Percentiles rank a stretch among this genome's conserved stretches.
Conservation (phyloP, 1,140 invertebrate genomes). For the Heliconius nattereri region DNA sequence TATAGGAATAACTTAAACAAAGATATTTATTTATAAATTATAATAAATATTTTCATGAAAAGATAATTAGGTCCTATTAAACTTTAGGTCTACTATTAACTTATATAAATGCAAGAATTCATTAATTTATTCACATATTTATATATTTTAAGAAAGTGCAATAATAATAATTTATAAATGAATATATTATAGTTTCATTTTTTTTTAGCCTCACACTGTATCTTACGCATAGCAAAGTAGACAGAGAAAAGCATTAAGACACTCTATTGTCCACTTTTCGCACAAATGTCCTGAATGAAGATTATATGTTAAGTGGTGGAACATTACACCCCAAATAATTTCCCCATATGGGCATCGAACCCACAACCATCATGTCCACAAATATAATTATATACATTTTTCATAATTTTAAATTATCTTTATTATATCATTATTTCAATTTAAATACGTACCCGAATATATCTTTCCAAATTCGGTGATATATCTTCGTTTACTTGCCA, state of each 20-base stretch:
- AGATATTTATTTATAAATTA: background rate
- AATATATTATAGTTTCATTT: background rate
- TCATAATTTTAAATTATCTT: too few species aligned
- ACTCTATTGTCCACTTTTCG: background rate
- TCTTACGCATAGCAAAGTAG: background rate
- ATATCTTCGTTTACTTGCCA: slow-evolving; percentile 50
- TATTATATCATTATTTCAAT: too few species aligned
- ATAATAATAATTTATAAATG: background rate
- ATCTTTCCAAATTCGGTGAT: slow-evolving; percentile 66
- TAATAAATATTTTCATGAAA: background rate
- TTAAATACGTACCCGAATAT: slow-evolving; percentile 63
- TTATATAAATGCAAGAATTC: background rate
- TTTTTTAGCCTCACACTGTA: background rate
- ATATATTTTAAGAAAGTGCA: background rate
- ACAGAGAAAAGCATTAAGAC: background rate
- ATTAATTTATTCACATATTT: background rate
- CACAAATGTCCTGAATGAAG: background rate
- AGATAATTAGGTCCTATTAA: background rate
- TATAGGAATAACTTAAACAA: too few species aligned
- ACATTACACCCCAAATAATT: background rate
- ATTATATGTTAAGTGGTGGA: background rate
- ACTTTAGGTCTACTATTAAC: background rate
- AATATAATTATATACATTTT: too few species aligned
- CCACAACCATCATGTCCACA: background rate
- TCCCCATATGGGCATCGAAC: background rate